phyloP scores from a whole-genome alignment of 1,140 invertebrate genomes.

The Lasioglossum baleicum region DNA sequence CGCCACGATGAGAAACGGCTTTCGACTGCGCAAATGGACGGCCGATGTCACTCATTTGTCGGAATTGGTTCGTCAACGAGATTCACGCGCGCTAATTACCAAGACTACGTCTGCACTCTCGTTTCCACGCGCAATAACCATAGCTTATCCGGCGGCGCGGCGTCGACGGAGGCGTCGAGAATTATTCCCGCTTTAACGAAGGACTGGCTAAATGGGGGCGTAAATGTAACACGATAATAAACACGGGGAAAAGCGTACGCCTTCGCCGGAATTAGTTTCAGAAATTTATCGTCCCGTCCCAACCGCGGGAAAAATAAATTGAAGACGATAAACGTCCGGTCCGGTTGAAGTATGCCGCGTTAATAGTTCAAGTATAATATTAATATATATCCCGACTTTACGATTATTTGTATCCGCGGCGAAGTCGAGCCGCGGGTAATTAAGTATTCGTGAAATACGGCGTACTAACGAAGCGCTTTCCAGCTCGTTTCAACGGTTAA shows the following conservation, averaged over 20 bases:
- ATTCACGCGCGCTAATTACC: no score
- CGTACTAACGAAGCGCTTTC: slow-evolving; percentile 46
- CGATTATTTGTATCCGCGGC: slow-evolving; percentile 37
- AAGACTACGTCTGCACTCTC: no score
- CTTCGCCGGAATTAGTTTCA: neutral
- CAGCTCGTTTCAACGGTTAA: slow-evolving; percentile 35
- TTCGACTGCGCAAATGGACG: no score
- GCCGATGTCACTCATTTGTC: no score
- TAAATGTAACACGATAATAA: slow-evolving; percentile 9
- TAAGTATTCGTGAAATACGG: slow-evolving; percentile 45
- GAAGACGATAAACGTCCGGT: slow-evolving; percentile 22
- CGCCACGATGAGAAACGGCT: no score
- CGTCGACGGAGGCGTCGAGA: neutral
- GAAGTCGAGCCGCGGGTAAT: slow-evolving; percentile 41
- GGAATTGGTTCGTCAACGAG: no score
- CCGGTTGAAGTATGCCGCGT: slow-evolving; percentile 17
- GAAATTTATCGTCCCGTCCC: slow-evolving; percentile 34
- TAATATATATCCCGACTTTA: slow-evolving; percentile 32
- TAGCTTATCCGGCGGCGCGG: neutral
- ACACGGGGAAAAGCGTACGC: neutral
- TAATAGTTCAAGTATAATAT: slow-evolving; percentile 42
- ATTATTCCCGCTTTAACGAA: neutral
- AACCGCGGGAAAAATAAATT: slow-evolving; percentile 34
- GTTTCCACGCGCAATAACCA: neutral
- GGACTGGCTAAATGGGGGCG: neutral